Evolutionary conservation across 1,140 invertebrate genomes (phyloP), one percentile per base, ranked within the genome.

Genomic region (Grapholita molesta): DNA sequence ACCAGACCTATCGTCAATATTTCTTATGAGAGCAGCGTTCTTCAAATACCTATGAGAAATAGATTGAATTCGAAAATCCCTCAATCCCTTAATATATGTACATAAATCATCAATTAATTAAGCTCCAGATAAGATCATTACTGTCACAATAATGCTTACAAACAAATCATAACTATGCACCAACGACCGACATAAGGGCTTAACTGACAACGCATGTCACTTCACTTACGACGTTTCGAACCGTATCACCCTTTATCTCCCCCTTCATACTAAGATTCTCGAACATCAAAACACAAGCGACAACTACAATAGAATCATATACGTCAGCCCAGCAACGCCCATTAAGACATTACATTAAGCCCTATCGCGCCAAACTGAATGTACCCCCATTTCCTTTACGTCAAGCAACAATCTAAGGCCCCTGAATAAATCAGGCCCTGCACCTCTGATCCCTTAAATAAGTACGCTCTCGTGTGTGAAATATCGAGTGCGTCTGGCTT

Each of bases 361-460:
- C 42, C 42, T 57, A 57, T 57, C 53, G 53, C 18, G 53, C 53
- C 53, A 55, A 55, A 55, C 53, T 30, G 53, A 57, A 57, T 57
- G 53, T 57, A 25, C 53, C 53, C n/a, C 53, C 53, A 57, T 57
- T 57, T 57, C 53, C 53, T 25, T 57, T 28, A 57, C 48, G 48
- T 25, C 42, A 38, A 61, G 57, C 68, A 69, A 74, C 72, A 75
- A 75, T 69, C 68, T 70, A 55, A 65, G 24, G 70, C 70, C 78
- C 78, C 73, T 81, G 84, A 87, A 89, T 89, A 89, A 87, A 89
- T 89, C 85, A 75, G 75, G 66, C 66, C 69, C 73, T 77, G 75
- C 83, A 86, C 83, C 84, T 89, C 83, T 83, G 84, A 87, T 87
- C 84, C 85, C 77, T 84, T 89, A 85, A 89, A 87, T 87, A 89